A percentile compares a stretch with the other conserved stretches of the same genome.
Evolutionary conservation across 1,140 invertebrate genomes (phyloP).

Genomic region (Sipha flava): DNA sequence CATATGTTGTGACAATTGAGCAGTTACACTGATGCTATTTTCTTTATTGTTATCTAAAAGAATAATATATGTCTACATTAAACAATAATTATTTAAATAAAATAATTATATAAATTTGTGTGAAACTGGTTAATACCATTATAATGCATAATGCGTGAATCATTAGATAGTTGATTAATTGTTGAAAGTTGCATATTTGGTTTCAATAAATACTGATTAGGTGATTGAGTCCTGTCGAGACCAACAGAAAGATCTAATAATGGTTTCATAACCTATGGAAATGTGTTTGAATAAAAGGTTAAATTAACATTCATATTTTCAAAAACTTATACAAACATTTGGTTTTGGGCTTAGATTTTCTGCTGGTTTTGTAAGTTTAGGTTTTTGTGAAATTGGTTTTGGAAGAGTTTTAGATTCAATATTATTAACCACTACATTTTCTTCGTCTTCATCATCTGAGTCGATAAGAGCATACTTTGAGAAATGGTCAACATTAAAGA

Average conservation of each 20-base stretch:
- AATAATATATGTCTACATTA: neutral
- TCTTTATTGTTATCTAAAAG: slow-evolving; percentile 5
- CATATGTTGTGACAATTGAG: slow-evolving; percentile 50
- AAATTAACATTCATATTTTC: neutral
- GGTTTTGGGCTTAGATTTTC: slow-evolving; percentile 3
- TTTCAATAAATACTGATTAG: slow-evolving; percentile 19
- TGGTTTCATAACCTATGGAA: neutral
- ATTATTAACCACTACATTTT: slow-evolving; percentile 38
- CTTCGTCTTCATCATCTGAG: slow-evolving; percentile 69
- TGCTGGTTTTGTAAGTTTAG: neutral
- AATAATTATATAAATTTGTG: neutral
- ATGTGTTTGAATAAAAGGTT: neutral
- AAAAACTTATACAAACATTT: neutral
- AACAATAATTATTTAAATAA: neutral
- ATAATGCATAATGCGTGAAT: slow-evolving; percentile 6
- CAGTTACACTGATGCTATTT: slow-evolving; percentile 47
- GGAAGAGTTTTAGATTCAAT: slow-evolving; percentile 42
- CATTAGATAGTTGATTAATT: neutral
- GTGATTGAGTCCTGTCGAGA: slow-evolving; percentile 10
- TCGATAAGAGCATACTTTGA: slow-evolving; percentile 92
- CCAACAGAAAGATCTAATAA: slow-evolving; percentile 20
- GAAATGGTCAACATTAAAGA: slow-evolving; percentile 88
- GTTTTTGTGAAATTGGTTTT: slow-evolving; percentile 37
- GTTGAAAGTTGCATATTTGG: neutral
- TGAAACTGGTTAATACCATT: neutral